Evolutionary conservation across 2,113 vertebrate genomes (phyloP).

Genomic region (Thamnophis sirtalis): DNA sequence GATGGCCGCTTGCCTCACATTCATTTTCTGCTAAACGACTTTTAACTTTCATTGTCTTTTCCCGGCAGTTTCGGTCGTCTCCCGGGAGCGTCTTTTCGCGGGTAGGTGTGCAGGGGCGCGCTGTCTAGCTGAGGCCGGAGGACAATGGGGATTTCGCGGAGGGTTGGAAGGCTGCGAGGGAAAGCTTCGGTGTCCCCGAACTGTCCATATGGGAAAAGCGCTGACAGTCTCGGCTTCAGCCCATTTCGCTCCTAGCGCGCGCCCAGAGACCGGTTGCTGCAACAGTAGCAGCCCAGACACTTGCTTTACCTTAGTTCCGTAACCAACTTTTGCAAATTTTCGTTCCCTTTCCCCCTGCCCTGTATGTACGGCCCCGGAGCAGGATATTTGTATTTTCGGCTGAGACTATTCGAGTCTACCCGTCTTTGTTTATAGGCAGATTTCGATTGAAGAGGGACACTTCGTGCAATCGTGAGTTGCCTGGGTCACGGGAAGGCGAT

Average conservation of each 20-base stretch:
- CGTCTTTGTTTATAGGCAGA: conserved; percentile 77
- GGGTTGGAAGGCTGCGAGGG: conserved; percentile 57
- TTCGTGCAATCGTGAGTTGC: conserved; percentile 68
- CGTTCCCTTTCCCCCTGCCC: conserved; percentile 68
- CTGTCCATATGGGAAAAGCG: conserved; percentile 75
- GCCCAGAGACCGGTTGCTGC: conserved; percentile 22
- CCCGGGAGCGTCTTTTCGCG: conserved; percentile 72
- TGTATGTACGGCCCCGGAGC: conserved; percentile 68
- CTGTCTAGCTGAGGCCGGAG: conserved; percentile 61
- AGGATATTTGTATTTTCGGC: conserved; percentile 61
- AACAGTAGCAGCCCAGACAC: conserved; percentile 60
- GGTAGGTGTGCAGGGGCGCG: conserved; percentile 80
- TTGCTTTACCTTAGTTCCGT: conserved; percentile 61
- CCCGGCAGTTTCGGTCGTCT: conserved; percentile 72
- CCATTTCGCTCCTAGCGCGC: conserved; percentile 29
- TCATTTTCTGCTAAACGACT: conserved; percentile 96
- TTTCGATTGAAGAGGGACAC: conserved; percentile 75
- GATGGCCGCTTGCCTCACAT: conserved; percentile 98
- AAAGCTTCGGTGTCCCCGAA: conserved; percentile 67
- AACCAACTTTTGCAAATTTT: conserved; percentile 70
- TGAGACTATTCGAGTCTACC: conserved; percentile 55
- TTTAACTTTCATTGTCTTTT: conserved; percentile 96
- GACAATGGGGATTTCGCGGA: conserved; percentile 56
- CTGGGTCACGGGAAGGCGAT: conserved; percentile 72
- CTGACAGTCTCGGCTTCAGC: conserved; percentile 70